Evolutionary conservation across 2,797 vertebrate species (phyloP).

Genomic region (Telmatherina bonti): DNA sequence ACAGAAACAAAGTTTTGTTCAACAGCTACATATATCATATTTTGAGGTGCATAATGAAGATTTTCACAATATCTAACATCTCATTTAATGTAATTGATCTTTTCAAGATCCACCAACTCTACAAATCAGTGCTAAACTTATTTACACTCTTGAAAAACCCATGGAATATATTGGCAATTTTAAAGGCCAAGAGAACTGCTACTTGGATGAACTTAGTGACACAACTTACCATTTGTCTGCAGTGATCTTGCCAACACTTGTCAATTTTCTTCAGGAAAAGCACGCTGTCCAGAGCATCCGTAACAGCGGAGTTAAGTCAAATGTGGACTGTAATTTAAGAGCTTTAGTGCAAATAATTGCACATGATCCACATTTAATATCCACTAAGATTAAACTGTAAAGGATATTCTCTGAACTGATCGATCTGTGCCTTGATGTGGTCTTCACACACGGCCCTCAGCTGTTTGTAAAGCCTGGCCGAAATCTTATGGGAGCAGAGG

Average conservation of each 20-base stretch:
- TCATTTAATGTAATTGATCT: neutral
- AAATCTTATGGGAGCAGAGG: conserved; percentile 99
- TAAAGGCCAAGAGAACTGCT: neutral
- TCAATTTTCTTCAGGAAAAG: conserved; percentile 99
- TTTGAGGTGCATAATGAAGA: neutral
- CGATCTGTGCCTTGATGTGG: conserved; percentile 98
- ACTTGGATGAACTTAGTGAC: neutral
- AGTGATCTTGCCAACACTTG: conserved; percentile 99
- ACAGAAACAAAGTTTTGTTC: neutral
- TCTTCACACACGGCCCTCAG: conserved; percentile 97
- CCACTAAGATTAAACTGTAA: conserved; percentile 54
- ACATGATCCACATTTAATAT: neutral
- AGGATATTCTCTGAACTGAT: conserved; percentile 99
- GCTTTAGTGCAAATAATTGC: neutral
- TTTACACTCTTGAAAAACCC: conserved; percentile 7
- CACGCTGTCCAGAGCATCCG: conserved; percentile 97
- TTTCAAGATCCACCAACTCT: accelerated
- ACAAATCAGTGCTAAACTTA: neutral
- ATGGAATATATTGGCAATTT: neutral
- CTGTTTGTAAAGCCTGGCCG: conserved; percentile 98
- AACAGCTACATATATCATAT: neutral
- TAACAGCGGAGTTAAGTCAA: conserved; percentile 79
- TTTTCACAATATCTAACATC: neutral
- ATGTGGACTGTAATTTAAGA: conserved; percentile 5
- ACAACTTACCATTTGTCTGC: conserved; percentile 97